Evolutionary conservation across 2,113 vertebrate species (phyloP), one percentile per base, ranked within the genome.

Genomic region (Vimba vimba): DNA sequence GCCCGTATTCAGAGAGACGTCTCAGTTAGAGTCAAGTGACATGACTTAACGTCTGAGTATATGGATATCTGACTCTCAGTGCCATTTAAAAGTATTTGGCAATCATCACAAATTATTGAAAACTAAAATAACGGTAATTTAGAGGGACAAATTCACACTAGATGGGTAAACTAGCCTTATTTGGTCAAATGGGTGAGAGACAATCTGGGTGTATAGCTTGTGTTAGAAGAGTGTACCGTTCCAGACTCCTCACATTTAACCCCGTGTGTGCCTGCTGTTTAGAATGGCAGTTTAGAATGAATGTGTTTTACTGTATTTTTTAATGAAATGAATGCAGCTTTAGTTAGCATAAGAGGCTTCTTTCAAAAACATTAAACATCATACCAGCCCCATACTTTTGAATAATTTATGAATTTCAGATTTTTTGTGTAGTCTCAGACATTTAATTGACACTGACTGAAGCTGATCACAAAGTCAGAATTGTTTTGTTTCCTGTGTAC

Each of bases 191-290:
- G 15, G 43, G 17, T 68, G 60, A 66, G 68, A 82, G 17, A 43
- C 36, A 80, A 80, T 62, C 21, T 43, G 78, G 21, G 57, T 17
- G 12, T 45, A 27, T 30, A 33, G 75, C 60, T 12, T 4, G 21
- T n/a, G 50, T 39, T n/a, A 39, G 21, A n/a, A 52, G 62, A 30
- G 21, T 19, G 23, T 30, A 45, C n/a, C 52, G 23, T 47, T 82
- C 79, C 60, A 50, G 36, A 62, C 23, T 13, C 13, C 39, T 66
- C 79, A 21, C n/a, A 68, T 81, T 45, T 64, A 81, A 81, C 79
- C 50, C 47, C 36, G 27, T 23, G 4, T 78, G 50, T 55, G 50
- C 50, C 50, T 78, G 50, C 30, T 43, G 62, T 33, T 78, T 33
- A 78, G 47, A 57, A 33, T 57, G 0, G 50, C 27, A 78, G 27